Percentiles rank a stretch among this genome's conserved stretches.
Evolutionary conservation across 2,888 invertebrate genomes (phyloP).

Genomic region (Cerastis leucographa): DNA sequence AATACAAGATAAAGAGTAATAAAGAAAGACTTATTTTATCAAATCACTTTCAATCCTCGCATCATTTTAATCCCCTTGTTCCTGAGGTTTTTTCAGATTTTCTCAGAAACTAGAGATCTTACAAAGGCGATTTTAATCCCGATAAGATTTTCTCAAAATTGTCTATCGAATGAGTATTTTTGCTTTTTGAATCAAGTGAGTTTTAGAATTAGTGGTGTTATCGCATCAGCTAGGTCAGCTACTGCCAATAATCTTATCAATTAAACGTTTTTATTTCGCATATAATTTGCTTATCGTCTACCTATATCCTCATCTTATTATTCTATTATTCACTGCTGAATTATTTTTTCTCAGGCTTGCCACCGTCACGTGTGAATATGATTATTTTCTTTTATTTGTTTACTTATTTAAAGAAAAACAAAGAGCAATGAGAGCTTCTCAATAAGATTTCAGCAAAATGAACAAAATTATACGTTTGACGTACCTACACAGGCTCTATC

Average conservation of each 20-base stretch:
- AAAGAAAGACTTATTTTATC: constrained; percentile 28
- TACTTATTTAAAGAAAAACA: neutral
- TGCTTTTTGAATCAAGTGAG: neutral
- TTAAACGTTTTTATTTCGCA: constrained; percentile 30
- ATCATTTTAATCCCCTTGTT: constrained; percentile 62
- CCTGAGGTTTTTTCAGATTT: constrained; percentile 55
- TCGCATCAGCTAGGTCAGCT: constrained; percentile 5
- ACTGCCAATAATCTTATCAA: constrained; percentile 33
- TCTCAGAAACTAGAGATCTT: constrained; percentile 14
- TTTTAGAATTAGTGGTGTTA: constrained; percentile 14
- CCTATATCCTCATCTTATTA: constrained; percentile 23
- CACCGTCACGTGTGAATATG: neutral
- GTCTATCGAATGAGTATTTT: neutral
- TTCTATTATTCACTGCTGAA: constrained; percentile 8
- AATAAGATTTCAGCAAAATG: neutral
- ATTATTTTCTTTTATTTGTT: neutral
- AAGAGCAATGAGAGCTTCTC: neutral
- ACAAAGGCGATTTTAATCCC: neutral
- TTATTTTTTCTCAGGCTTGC: neutral
- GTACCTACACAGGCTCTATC: too few relatives aligned
- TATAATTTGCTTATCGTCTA: constrained; percentile 31
- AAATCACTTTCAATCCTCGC: constrained; percentile 49
- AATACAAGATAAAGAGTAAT: constrained; percentile 37
- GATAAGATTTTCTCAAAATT: constrained; percentile 59
- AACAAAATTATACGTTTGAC: neutral